Evolutionary conservation across 2,113 vertebrate species (phyloP).

Genomic region (Odontesthes bonariensis): DNA sequence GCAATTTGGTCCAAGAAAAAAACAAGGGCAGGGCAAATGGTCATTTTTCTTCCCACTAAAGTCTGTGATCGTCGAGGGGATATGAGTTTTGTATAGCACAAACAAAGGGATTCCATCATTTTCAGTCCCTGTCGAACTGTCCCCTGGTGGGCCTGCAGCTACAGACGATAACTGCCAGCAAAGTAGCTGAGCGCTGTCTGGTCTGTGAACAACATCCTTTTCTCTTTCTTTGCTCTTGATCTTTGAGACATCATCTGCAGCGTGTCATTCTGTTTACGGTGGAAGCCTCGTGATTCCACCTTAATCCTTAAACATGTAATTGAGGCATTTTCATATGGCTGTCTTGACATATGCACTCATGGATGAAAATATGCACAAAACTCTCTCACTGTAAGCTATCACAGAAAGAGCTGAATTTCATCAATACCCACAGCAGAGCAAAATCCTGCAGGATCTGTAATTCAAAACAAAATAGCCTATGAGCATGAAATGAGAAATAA

Average conservation of each 20-base stretch:
- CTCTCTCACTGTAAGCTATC: background rate
- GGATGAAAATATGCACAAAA: too few relatives aligned
- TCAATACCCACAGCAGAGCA: background rate
- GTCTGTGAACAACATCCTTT: conserved; percentile 26
- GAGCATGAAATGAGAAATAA: conserved; percentile 10
- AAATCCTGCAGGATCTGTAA: too few relatives aligned
- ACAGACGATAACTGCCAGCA: conserved; percentile 16
- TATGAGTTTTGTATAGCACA: conserved; percentile 3
- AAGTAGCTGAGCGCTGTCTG: background rate
- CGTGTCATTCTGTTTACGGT: background rate
- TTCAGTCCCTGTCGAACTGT: conserved; percentile 20
- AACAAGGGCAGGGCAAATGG: conserved; percentile 26
- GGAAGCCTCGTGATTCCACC: background rate
- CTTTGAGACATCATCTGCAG: background rate
- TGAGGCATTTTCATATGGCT: background rate
- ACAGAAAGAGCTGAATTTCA: background rate
- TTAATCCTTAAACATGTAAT: conserved; percentile 5
- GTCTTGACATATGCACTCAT: background rate
- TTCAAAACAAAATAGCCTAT: background rate
- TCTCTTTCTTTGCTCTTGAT: background rate
- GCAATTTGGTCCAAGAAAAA: conserved; percentile 15
- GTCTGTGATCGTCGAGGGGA: conserved; percentile 29
- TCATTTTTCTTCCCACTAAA: conserved; percentile 17
- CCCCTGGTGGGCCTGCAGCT: background rate
- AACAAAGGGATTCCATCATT: conserved; percentile 33